A percentile compares a stretch with the other conserved stretches of the same genome.
phyloP scores from a whole-genome alignment of 1,140 invertebrate species.

The Meloidogyne exigua region DNA sequence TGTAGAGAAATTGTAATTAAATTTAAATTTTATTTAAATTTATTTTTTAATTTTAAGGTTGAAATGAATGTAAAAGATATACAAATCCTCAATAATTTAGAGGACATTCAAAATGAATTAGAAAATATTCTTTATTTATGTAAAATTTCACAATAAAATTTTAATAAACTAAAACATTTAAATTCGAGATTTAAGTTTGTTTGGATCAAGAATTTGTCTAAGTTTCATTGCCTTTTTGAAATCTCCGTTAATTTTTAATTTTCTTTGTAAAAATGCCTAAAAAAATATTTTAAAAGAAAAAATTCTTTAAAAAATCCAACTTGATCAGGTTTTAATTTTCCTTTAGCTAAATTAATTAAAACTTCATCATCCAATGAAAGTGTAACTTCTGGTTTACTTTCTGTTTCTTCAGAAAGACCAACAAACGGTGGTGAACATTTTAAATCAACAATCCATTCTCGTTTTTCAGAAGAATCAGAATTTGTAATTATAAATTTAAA shows the following conservation, averaged over 20 bases:
- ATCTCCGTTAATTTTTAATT: slow-evolving; percentile 57
- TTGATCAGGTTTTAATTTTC: slow-evolving; percentile 82
- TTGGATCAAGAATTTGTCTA: slow-evolving; percentile 70
- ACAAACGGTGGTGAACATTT: slow-evolving; percentile 47
- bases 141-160: neutral
- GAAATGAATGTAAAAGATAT: slow-evolving; percentile 33
- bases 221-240: slow-evolving; percentile 87
- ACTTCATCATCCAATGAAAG: slow-evolving; percentile 53
- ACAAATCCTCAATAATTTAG: slow-evolving; percentile 39
- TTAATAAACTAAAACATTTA: slow-evolving; percentile 16
- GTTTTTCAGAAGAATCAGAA: slow-evolving; percentile 45
- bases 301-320: slow-evolving; percentile 77
- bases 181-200: slow-evolving; percentile 56
- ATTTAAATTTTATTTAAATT: neutral
- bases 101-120: slow-evolving; percentile 35
- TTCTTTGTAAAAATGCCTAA: slow-evolving; percentile 87
- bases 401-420: slow-evolving; percentile 20
- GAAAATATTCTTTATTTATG: neutral
- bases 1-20: slow-evolving; percentile 39
- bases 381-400: slow-evolving; percentile 52
- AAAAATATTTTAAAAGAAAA: slow-evolving; percentile 9
- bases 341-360: slow-evolving; percentile 67
- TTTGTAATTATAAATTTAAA: slow-evolving; percentile 55
- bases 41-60: slow-evolving; percentile 29
- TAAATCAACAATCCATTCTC: slow-evolving; percentile 48